Base-by-base conservation (phyloP, 2,888 invertebrate species). In the Cerceris ruficornis region DNA sequence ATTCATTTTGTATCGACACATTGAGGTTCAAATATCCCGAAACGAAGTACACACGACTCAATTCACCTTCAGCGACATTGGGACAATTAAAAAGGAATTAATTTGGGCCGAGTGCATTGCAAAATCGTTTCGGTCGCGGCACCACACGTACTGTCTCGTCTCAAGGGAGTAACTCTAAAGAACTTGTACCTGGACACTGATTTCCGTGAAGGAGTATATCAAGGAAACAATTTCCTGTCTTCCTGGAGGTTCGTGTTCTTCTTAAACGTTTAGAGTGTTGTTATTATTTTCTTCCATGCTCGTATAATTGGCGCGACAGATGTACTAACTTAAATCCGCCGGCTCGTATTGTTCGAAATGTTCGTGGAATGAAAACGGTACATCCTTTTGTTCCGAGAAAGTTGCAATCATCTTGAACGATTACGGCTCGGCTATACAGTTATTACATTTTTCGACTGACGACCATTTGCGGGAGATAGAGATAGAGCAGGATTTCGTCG, bases 111-210 rank as follows among this genome's bases (percentile, higher is more conserved):
- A 28, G 28, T 28, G 28, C 4, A 28, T 28, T 28, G 28, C 1
- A 28, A 28, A 28, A 28, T 28, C 28, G 28, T 28, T 28, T 28
- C 4, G 1, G 28, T 28, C 4, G 28, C 4, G 28, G 28, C 4
- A 28, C 28, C 11, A 11, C 11, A 46, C 46, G 39, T 57, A 17
- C 8, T 43, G 43, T 39, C 54, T 42, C 39, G 17, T 28, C 69
- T 57, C 15, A 11, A 2, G n/a, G 41, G 8, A 39, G 39, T 67
- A 75, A 76, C 73, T 70, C 69, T 75, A 75, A 62, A 65, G 50
- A 49, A 54, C 15, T 57, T 62, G 4, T 28, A 39, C 49, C 39
- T 55, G 28, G 65, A 7, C 54, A 13, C 9, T n/a, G 66, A 66
- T 70, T 65, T 70, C 58, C 65, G 28, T 46, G 41, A 39, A 59